Conservation (phyloP, 2,113 vertebrate species). For the Macroglossus sobrinus region DNA sequence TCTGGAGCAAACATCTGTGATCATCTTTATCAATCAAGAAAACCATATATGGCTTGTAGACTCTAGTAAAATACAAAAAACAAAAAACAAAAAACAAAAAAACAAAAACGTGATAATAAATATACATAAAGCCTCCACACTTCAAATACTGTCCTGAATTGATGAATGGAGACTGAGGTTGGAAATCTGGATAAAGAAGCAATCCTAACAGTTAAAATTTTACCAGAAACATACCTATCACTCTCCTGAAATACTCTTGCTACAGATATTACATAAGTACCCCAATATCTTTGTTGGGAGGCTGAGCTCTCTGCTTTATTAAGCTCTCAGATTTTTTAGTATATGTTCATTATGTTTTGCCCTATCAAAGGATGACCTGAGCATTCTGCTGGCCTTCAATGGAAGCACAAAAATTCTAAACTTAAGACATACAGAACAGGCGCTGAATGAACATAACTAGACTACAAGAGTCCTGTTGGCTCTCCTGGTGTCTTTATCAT, state of each 20-base stretch:
- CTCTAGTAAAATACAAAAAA: conserved; percentile 46
- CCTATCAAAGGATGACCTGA: conserved; percentile 51
- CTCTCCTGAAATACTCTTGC: conserved; percentile 8
- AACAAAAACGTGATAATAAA: background rate
- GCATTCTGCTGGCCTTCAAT: conserved; percentile 43
- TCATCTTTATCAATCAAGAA: conserved; percentile 35
- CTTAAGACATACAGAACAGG: conserved; percentile 43
- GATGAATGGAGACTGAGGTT: background rate
- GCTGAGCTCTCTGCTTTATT: background rate
- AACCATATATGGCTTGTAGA: background rate
- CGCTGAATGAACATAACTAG: conserved; percentile 30
- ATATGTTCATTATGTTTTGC: conserved; percentile 13
- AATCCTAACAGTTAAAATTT: conserved; percentile 21
- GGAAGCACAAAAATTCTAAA: conserved; percentile 46
- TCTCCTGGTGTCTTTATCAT: background rate
- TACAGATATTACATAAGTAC: background rate
- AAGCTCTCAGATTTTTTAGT: background rate
- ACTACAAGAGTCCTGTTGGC: background rate
- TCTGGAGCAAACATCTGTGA: conserved; percentile 11
- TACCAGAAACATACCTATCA: conserved; percentile 28
- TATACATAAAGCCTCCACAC: conserved; percentile 22
- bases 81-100: conserved; percentile 26
- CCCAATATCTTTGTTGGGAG: conserved; percentile 13
- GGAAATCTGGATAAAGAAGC: background rate
- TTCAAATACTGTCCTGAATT: conserved; percentile 46